These are phyloP conservation scores for Capitulum mitella DNA, from an alignment of 2,888 invertebrate species.

Conservation along the genomic window DNA sequence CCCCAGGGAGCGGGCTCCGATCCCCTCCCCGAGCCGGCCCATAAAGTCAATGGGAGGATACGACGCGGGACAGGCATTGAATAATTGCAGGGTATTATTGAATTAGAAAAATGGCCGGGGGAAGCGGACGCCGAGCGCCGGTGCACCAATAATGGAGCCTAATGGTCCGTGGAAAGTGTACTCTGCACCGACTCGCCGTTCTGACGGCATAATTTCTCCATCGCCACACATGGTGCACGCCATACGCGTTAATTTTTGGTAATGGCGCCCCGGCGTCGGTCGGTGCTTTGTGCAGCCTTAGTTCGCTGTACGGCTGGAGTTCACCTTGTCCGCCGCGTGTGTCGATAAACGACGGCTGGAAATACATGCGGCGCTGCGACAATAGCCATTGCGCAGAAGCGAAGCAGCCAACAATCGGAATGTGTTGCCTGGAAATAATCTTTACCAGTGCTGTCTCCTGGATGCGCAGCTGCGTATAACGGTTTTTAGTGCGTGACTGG, in stretches of 20 bases:
- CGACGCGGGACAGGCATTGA: background rate
- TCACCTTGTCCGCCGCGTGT: too few species aligned
- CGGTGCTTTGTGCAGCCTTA: too few species aligned
- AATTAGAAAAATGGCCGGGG: background rate
- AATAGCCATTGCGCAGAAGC: too few species aligned
- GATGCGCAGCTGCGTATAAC: too few species aligned
- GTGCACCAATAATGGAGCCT: background rate
- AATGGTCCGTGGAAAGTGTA: background rate
- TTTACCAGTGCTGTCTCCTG: too few species aligned
- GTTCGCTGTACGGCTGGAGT: too few species aligned
- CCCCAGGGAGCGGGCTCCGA: background rate
- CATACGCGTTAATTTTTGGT: background rate
- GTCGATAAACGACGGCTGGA: too few species aligned
- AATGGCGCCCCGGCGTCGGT: too few species aligned
- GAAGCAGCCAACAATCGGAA: too few species aligned
- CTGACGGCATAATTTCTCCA: background rate
- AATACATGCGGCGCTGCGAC: too few species aligned
- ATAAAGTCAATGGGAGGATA: slow-evolving; percentile 14
- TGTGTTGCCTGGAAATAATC: too few species aligned
- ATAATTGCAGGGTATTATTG: slow-evolving; percentile 20
- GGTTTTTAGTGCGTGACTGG: too few species aligned
- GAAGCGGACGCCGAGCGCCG: background rate
- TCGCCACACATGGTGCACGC: background rate
- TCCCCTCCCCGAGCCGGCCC: background rate
- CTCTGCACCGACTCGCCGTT: background rate